Evolutionary conservation across 1,140 invertebrate species (phyloP).

Genomic region (Anadara kagoshimensis): DNA sequence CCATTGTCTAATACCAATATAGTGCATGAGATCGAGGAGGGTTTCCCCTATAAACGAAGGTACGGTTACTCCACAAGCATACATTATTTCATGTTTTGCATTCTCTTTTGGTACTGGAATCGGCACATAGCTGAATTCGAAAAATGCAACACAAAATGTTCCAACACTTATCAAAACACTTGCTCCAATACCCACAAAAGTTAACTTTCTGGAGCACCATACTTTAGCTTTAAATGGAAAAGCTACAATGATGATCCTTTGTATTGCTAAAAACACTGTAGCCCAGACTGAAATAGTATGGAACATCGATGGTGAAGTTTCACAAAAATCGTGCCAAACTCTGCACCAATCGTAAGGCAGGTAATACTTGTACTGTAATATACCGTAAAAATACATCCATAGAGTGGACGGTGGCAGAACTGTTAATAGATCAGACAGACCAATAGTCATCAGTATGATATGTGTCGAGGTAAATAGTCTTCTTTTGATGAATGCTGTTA

Average conservation of each 20-base stretch:
- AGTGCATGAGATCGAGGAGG: too few species aligned
- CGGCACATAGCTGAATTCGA: too few species aligned
- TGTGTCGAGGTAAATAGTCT: not conserved
- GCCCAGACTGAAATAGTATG: not conserved
- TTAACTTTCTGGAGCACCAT: not conserved
- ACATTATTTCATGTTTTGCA: too few species aligned
- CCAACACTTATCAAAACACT: too few species aligned
- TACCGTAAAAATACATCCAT: not conserved
- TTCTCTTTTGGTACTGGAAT: too few species aligned
- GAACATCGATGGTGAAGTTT: not conserved
- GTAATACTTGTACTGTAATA: not conserved
- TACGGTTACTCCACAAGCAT: too few species aligned
- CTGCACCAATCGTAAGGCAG: not conserved
- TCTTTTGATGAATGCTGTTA: not conserved
- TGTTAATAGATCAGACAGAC: not conserved
- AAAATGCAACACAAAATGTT: too few species aligned
- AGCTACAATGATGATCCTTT: not conserved
- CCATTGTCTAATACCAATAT: too few species aligned
- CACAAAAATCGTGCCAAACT: not conserved
- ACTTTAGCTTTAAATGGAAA: not conserved
- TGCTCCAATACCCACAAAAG: too few species aligned
- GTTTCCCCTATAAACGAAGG: too few species aligned
- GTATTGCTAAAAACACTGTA: not conserved
- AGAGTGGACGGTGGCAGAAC: not conserved
- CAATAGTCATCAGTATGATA: not conserved